Evolutionary conservation across 1,140 invertebrate species (phyloP).

Genomic region (Lysiphlebus fabarum): DNA sequence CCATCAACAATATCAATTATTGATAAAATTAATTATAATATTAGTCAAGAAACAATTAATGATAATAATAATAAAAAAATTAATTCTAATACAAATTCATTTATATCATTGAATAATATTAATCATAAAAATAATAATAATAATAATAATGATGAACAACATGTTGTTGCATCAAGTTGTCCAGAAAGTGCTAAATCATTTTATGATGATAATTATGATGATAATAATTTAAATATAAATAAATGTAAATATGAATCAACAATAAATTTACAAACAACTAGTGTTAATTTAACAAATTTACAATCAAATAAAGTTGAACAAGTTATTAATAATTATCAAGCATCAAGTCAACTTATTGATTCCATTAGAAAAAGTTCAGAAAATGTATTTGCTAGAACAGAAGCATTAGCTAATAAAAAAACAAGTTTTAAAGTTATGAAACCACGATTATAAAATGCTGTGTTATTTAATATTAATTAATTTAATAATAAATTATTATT

Average conservation of each 20-base stretch:
- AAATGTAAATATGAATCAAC: constrained; percentile 20
- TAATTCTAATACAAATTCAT: constrained; percentile 14
- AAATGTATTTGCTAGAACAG: constrained; percentile 52
- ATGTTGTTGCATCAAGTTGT: constrained; percentile 15
- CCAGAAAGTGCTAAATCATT: constrained; percentile 20
- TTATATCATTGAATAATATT: constrained; percentile 18
- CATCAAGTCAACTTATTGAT: constrained; percentile 49
- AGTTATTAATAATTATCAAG: constrained; percentile 40
- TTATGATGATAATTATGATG: constrained; percentile 14
- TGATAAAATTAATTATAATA: constrained; percentile 11
- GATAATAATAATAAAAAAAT: constrained; percentile 17
- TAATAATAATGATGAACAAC: constrained; percentile 3
- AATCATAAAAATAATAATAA: constrained; percentile 2
- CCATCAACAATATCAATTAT: constrained; percentile 13
- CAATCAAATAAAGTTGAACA: constrained; percentile 20
- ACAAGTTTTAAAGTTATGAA: constrained; percentile 55
- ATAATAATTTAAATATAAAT: neutral
- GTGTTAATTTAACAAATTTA: constrained; percentile 15
- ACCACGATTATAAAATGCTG: constrained; percentile 43
- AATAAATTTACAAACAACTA: constrained; percentile 13
- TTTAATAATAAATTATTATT: constrained; percentile 9
- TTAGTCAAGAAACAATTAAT: constrained; percentile 25
- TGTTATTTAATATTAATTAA: constrained; percentile 8
- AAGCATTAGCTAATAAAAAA: constrained; percentile 53
- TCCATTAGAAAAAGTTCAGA: constrained; percentile 51